A percentile compares a stretch with the other conserved stretches of the same genome.
Evolutionary conservation across 2,797 vertebrate genomes (phyloP).

Genomic region (Typhlichthys subterraneus): DNA sequence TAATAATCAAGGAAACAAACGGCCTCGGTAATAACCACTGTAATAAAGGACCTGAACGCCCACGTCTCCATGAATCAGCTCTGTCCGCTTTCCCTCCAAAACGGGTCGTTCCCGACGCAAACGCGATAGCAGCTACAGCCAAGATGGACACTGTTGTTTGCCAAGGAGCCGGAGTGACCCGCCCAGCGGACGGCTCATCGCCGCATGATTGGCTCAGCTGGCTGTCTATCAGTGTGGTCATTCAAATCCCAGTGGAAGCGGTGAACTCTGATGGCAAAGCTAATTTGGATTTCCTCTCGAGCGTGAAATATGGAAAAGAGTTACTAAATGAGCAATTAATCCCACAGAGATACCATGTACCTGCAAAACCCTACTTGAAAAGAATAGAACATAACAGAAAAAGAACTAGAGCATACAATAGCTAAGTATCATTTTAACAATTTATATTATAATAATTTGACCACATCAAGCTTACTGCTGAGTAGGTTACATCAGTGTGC

Average conservation of each 20-base stretch:
- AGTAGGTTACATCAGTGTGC: no score
- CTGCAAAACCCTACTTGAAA: constrained; percentile 59
- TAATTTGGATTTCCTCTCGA: constrained; percentile 75
- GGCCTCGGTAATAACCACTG: constrained; percentile 61
- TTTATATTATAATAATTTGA: constrained; percentile 19
- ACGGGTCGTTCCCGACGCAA: constrained; percentile 34
- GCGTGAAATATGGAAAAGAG: constrained; percentile 75
- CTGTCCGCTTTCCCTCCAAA: constrained; percentile 30
- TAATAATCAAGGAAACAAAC: constrained; percentile 79
- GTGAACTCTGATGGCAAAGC: constrained; percentile 73
- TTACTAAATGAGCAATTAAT: constrained; percentile 80
- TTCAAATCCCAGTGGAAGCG: constrained; percentile 60
- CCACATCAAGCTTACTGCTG: constrained; percentile 15
- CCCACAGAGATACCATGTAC: constrained; percentile 71
- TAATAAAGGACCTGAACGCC: constrained; percentile 34
- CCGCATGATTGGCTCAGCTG: constrained; percentile 45
- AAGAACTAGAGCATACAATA: constrained; percentile 9
- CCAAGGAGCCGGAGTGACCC: constrained; percentile 21
- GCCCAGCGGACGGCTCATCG: constrained; percentile 38
- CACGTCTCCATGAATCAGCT: constrained; percentile 48
- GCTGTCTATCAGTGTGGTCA: constrained; percentile 63
- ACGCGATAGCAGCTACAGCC: constrained; percentile 22
- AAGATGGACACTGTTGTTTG: constrained; percentile 30
- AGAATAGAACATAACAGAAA: constrained; percentile 38
- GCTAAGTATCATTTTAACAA: constrained; percentile 40